Conservation (phyloP, 2,888 invertebrate species). For the Oligia fasciuncula region DNA sequence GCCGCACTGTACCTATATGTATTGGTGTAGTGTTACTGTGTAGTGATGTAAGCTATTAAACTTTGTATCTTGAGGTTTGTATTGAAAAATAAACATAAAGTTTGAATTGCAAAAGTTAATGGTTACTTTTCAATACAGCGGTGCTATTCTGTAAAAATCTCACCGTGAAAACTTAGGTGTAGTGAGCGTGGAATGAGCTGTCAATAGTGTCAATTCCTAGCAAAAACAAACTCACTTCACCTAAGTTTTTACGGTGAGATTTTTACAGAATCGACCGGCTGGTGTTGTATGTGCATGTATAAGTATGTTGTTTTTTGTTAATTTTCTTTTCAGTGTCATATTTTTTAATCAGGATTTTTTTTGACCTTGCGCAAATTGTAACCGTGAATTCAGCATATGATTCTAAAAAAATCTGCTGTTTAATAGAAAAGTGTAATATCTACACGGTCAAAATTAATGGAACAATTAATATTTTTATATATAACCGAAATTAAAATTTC, state of each 20-base stretch:
- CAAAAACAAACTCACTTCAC: too few species aligned
- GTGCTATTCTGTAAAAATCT: too few species aligned
- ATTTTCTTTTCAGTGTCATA: background rate
- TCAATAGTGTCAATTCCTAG: too few species aligned
- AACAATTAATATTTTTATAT: background rate
- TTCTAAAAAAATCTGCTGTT: background rate
- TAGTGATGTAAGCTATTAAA: background rate
- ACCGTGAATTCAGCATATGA: background rate
- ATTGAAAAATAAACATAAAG: background rate
- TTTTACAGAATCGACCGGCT: too few species aligned
- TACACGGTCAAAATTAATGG: background rate
- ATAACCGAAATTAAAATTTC: background rate
- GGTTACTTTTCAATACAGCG: too few species aligned
- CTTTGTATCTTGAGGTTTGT: background rate
- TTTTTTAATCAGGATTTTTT: background rate
- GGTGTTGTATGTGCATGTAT: too few species aligned
- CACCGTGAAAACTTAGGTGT: too few species aligned
- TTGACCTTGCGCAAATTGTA: background rate
- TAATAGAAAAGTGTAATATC: background rate
- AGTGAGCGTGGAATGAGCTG: too few species aligned
- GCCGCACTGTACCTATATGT: background rate
- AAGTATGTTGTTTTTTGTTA: background rate
- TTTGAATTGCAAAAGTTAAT: background rate
- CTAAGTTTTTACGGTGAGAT: too few species aligned
- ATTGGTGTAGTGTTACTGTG: background rate